Conservation (phyloP, 2,797 vertebrate species). For the Mormyrops attenuatus region DNA sequence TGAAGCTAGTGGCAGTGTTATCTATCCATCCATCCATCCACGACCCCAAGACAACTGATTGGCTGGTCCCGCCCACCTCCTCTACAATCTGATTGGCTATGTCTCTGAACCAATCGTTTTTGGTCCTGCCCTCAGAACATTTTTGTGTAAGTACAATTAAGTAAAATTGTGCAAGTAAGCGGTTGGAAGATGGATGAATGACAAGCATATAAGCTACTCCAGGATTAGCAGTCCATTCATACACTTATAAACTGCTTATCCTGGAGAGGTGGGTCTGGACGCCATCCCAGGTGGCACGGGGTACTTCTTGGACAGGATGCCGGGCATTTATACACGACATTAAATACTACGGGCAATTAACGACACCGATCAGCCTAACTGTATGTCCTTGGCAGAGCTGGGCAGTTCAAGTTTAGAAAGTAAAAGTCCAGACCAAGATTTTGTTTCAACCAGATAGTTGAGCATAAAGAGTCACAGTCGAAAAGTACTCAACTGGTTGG, state of each 20-base stretch:
- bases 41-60: too few species aligned
- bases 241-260: neutral
- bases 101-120: too few species aligned
- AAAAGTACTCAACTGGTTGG: neutral
- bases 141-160: too few species aligned
- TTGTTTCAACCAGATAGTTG: neutral
- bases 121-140: too few species aligned
- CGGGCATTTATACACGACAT: neutral
- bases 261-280: neutral
- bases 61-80: too few species aligned
- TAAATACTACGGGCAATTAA: neutral
- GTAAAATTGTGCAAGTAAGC: too few species aligned
- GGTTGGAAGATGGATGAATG: neutral
- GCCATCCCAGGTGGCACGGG: neutral
- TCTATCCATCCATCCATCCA: too few species aligned
- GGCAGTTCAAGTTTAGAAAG: neutral
- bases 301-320: neutral
- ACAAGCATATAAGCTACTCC: neutral
- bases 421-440: neutral
- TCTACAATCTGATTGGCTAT: too few species aligned
- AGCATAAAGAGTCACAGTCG: neutral
- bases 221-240: neutral
- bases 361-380: neutral
- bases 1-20: neutral
- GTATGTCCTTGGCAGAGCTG: neutral